Evolutionary conservation across 1,140 invertebrate species (phyloP).

Genomic region (Lucilia cuprina): DNA sequence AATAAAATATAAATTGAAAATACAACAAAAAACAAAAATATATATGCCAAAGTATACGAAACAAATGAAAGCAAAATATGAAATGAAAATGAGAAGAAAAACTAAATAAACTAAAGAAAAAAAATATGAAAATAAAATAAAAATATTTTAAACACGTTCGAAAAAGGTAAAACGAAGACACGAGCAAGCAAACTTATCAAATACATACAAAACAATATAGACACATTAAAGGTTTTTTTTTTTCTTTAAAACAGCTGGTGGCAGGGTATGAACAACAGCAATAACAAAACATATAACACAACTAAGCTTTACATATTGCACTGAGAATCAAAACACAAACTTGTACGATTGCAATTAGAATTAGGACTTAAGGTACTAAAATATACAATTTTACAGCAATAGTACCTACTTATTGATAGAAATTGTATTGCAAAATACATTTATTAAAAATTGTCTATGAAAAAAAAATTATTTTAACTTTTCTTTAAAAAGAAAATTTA

Average conservation of each 20-base stretch:
- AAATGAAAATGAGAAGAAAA: not conserved
- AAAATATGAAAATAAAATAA: too few relatives aligned
- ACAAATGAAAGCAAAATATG: not conserved
- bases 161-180: not conserved
- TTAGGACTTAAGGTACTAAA: not conserved
- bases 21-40: not conserved
- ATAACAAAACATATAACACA: not conserved
- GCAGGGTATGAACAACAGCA: not conserved
- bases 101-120: not conserved
- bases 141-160: not conserved
- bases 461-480: too few relatives aligned
- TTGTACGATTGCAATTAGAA: not conserved
- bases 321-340: not conserved
- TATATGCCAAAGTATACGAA: not conserved
- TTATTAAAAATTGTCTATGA: too few relatives aligned
- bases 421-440: too few relatives aligned
- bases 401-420: too few relatives aligned
- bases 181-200: too few relatives aligned
- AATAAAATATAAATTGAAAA: not conserved
- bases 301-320: not conserved
- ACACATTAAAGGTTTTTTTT: not conserved
- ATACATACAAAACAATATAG: not conserved
- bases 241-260: not conserved
- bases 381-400: not conserved
- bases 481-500: too few relatives aligned